Base-by-base conservation (phyloP, 2,888 invertebrate genomes). In the Rutpela maculata region DNA sequence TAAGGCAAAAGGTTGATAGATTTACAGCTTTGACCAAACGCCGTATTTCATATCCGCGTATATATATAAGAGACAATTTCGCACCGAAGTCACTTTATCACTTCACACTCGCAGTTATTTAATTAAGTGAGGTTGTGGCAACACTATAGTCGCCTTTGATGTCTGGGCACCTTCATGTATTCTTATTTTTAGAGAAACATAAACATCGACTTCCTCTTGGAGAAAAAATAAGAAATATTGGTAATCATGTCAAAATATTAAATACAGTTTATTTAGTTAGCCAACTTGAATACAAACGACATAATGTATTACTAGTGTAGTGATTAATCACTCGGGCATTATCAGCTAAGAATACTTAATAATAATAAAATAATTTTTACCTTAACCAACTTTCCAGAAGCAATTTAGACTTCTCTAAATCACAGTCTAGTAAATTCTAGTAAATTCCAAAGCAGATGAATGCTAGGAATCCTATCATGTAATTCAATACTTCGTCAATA, bases 91-190 rank as follows among this genome's bases (percentile, higher is more conserved):
- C 50, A 50, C 50, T 50, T 50, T n/a, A 50, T 50, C 50, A 50
- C 50, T 50, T 50, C 12, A 50, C 50, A 50, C 50, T 50, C 15
- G 50, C 60, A 67, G 74, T 67, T 74, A 67, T 50, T 66, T 67
- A 56, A 67, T 74, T 60, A 35, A 74, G 74, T 65, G 57, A 19
- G 35, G 65, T 59, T 74, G 67, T 55, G 59, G 62, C 67, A 74
- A 67, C 60, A 67, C 67, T 50, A 50, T 50, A n/a, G 67, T 43
- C 55, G 22, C 15, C 67, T 67, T 67, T 74, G 74, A 74, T 67
- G 74, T 74, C 67, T 67, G 43, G 50, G n/a, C 60, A 50, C 43
- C 26, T 67, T 43, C 59, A 26, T 56, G 17, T n/a, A 15, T 50
- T 50, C 50, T 50, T 50, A 50, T 74, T 74, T 67, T 67, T 67